These are phyloP conservation scores for Gnathonemus echidnorhynchus DNA, from an alignment of 2,113 vertebrate species.

Conservation along the genomic window DNA sequence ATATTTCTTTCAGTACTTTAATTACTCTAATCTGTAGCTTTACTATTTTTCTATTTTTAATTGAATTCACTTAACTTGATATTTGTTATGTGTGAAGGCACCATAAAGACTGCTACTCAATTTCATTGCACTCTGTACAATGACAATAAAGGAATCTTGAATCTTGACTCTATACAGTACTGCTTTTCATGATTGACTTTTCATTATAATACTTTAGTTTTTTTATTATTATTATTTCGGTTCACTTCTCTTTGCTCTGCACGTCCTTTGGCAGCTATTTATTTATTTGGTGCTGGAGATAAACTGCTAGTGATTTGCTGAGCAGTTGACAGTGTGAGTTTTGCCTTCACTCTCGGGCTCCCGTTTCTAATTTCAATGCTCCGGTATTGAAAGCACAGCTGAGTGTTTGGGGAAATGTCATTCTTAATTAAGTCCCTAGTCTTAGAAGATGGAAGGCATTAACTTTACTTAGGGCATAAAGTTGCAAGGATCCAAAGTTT, in stretches of 20 bases:
- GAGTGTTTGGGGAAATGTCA: slow-evolving; percentile 68
- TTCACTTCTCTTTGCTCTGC: slow-evolving; percentile 27
- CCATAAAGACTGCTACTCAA: too few relatives aligned
- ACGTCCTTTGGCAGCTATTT: slow-evolving; percentile 45
- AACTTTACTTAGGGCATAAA: slow-evolving; percentile 58
- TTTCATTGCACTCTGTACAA: too few relatives aligned
- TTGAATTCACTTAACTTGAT: too few relatives aligned
- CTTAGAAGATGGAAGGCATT: slow-evolving; percentile 67
- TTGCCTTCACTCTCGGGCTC: slow-evolving; percentile 55
- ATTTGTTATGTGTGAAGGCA: too few relatives aligned
- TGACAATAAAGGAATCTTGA: too few relatives aligned
- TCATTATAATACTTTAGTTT: slow-evolving; percentile 36
- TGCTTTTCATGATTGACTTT: slow-evolving; percentile 1
- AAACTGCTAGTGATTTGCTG: slow-evolving; percentile 54
- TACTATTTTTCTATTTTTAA: not conserved
- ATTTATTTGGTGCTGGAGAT: slow-evolving; percentile 43
- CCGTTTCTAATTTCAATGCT: slow-evolving; percentile 62
- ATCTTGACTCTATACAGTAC: not conserved
- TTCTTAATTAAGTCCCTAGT: slow-evolving; percentile 74
- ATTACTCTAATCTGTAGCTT: not conserved
- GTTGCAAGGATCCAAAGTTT: slow-evolving; percentile 51
- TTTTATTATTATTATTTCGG: not conserved
- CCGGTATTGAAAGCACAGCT: slow-evolving; percentile 49
- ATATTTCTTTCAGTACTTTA: not conserved
- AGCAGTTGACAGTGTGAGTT: slow-evolving; percentile 63